phyloP scores from a whole-genome alignment of 2,113 vertebrate genomes.

The Gymnogyps californianus region DNA sequence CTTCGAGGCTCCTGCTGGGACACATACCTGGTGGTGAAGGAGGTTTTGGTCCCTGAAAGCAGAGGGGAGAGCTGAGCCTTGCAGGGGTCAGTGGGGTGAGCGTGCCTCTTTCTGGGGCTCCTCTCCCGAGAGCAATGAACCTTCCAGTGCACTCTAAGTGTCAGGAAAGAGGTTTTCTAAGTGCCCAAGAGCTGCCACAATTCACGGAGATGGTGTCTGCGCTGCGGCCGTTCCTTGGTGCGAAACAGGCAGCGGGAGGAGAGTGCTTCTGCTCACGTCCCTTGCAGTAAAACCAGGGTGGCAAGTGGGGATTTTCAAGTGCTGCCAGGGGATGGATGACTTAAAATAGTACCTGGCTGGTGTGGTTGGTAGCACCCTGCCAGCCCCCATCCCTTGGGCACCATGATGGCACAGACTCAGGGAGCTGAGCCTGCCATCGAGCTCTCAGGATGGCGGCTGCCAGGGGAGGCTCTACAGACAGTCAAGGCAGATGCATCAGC shows the following conservation, averaged over 20 bases:
- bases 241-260: rapidly evolving
- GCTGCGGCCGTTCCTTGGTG: rapidly evolving
- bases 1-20: rapidly evolving
- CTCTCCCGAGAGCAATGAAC: not conserved
- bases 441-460: not conserved
- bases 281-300: not conserved
- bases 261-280: rapidly evolving
- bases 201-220: not conserved
- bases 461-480: not conserved
- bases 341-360: not conserved
- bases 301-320: not conserved
- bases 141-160: too few relatives aligned
- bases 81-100: not conserved
- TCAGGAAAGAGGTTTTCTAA: not conserved
- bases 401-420: rapidly evolving
- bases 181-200: not conserved
- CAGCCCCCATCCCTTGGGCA: not conserved
- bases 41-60: not conserved
- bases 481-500: not conserved
- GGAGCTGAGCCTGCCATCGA: not conserved
- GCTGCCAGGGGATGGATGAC: not conserved
- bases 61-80: not conserved
- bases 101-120: not conserved
- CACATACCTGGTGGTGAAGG: rapidly evolving
- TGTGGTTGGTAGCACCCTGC: not conserved